Evolutionary conservation across 2,888 invertebrate species (phyloP).

Genomic region (Drosophila macrothrix): DNA sequence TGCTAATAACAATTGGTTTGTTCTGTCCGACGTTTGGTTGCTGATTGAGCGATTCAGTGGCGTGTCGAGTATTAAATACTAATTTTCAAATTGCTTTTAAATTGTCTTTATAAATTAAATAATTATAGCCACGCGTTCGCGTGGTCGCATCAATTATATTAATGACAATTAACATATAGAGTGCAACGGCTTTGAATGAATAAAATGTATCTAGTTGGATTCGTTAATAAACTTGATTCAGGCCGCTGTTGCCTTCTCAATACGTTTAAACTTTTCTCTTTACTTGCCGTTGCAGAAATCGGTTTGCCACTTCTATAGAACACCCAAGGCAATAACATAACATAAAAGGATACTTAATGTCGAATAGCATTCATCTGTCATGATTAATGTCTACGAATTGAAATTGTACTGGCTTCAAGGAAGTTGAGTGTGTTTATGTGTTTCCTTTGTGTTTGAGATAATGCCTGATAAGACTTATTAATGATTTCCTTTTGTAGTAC

Average conservation of each 20-base stretch:
- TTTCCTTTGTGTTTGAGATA: neutral
- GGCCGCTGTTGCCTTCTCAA: neutral
- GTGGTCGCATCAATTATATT: slow-evolving; percentile 6
- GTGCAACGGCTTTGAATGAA: neutral
- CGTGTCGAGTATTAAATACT: neutral
- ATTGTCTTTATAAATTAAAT: slow-evolving; percentile 6
- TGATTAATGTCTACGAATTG: neutral
- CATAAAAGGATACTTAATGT: neutral
- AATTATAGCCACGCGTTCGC: slow-evolving; percentile 14
- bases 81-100: neutral
- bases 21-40: neutral
- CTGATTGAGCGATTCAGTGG: slow-evolving; percentile 2
- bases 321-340: neutral
- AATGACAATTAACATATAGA: neutral
- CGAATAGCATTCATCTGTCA: neutral
- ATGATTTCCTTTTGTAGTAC: no score
- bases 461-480: no score
- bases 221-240: neutral
- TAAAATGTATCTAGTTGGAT: neutral
- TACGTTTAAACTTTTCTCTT: neutral
- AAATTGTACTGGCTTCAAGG: neutral
- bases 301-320: neutral
- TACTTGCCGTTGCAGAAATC: neutral
- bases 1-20: neutral
- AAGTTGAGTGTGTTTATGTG: neutral